These are phyloP conservation scores for Pachydiplax longipennis DNA, from an alignment of 2,888 invertebrate genomes.

Conservation along the genomic window DNA sequence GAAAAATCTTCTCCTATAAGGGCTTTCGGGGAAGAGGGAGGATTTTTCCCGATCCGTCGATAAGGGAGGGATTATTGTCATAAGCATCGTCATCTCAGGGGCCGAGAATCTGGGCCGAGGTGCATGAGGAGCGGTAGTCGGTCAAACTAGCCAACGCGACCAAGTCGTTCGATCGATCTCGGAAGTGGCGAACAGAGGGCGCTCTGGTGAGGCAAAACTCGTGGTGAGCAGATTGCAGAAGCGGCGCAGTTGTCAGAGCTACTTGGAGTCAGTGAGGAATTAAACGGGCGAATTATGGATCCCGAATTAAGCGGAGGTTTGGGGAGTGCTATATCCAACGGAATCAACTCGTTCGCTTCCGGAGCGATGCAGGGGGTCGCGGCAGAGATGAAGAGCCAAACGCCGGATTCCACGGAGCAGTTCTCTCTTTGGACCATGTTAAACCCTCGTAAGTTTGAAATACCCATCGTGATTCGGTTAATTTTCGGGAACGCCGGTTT, in stretches of 20 bases:
- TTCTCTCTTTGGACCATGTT: constrained; percentile 13
- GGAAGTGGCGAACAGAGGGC: neutral
- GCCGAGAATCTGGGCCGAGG: neutral
- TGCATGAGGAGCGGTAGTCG: constrained; percentile 24
- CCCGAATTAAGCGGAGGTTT: neutral
- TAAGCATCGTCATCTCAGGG: neutral
- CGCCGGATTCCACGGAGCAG: neutral
- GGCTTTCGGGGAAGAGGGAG: neutral
- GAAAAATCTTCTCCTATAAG: neutral
- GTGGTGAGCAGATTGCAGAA: neutral
- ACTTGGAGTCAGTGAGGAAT: neutral
- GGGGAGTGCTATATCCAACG: constrained; percentile 27
- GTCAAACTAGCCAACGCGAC: constrained; percentile 25
- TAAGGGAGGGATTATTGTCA: constrained; percentile 12
- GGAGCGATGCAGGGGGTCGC: neutral
- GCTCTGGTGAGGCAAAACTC: constrained; percentile 12
- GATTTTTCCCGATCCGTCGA: neutral
- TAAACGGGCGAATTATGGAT: neutral
- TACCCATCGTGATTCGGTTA: neutral
- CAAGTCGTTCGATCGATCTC: constrained; percentile 16
- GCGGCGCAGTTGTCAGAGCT: constrained; percentile 33
- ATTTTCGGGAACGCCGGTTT: neutral
- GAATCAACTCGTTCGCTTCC: neutral
- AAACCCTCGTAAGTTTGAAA: constrained; percentile 3
- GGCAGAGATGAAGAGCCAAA: neutral